These are phyloP conservation scores for Danio albolineatus DNA, from an alignment of 2,797 vertebrate species.

Conservation along the genomic window DNA sequence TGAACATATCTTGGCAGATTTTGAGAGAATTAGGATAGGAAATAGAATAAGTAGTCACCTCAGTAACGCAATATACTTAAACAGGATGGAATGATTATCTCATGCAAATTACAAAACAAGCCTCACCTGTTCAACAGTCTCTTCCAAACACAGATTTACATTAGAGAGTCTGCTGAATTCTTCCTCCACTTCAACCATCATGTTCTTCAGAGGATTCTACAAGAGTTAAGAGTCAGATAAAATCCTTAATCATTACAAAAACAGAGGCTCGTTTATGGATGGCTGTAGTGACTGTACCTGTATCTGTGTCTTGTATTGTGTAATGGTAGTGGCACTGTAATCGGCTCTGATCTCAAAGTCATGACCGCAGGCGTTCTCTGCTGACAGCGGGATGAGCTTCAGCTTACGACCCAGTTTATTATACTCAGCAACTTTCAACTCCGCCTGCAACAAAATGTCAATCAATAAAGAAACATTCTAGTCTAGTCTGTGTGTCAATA, in stretches of 20 bases:
- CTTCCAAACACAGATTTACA: slow-evolving; percentile 85
- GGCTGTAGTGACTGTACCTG: slow-evolving; percentile 76
- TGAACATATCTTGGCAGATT: neutral
- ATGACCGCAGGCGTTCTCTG: slow-evolving; percentile 89
- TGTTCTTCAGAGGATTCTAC: slow-evolving; percentile 86
- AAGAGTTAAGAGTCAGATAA: neutral
- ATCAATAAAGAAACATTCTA: neutral
- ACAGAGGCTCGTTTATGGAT: neutral
- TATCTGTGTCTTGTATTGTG: slow-evolving; percentile 85
- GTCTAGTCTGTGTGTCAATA: neutral
- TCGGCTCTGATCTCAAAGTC: slow-evolving; percentile 91
- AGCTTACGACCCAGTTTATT: slow-evolving; percentile 93
- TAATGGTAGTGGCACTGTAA: slow-evolving; percentile 75
- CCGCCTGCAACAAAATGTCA: slow-evolving; percentile 73
- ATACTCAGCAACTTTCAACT: slow-evolving; percentile 87
- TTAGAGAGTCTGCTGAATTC: slow-evolving; percentile 83
- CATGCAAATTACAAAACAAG: neutral
- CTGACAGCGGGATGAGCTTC: slow-evolving; percentile 89
- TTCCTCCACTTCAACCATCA: slow-evolving; percentile 88
- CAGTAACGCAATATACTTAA: neutral
- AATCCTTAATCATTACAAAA: neutral
- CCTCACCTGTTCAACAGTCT: slow-evolving; percentile 88
- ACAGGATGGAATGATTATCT: neutral
- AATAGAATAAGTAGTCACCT: no score
- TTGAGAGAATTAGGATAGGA: neutral